A percentile compares a stretch with the other conserved stretches of the same genome.
Evolutionary conservation across 2,113 vertebrate species (phyloP).

Genomic region (Cinclus cinclus): DNA sequence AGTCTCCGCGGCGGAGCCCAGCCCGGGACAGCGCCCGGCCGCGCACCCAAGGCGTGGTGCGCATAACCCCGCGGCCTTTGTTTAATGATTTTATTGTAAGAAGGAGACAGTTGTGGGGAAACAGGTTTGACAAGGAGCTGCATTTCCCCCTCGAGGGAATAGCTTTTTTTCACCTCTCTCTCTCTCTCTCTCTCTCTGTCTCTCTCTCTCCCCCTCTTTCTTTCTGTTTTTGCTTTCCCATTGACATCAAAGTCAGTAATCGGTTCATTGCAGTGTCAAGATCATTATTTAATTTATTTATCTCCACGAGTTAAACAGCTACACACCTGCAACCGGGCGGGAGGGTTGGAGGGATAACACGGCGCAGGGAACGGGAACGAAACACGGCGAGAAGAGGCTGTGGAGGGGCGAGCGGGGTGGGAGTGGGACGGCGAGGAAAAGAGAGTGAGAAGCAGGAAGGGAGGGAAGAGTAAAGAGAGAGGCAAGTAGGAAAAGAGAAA

Average conservation of each 20-base stretch:
- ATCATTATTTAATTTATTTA: constrained; percentile 71
- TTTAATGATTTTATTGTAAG: constrained; percentile 76
- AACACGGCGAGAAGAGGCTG: background rate
- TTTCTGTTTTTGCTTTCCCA: constrained; percentile 65
- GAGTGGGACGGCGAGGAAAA: background rate
- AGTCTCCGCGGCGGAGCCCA: background rate
- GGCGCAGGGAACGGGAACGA: background rate
- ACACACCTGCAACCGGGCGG: constrained; percentile 41
- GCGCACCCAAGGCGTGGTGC: constrained; percentile 50
- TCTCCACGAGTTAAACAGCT: constrained; percentile 49
- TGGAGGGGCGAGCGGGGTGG: background rate
- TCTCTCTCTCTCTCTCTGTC: constrained; percentile 1
- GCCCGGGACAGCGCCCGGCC: constrained; percentile 18
- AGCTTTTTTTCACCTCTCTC: constrained; percentile 21
- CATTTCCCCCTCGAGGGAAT: constrained; percentile 72
- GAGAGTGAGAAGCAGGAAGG: background rate
- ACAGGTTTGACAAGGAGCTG: constrained; percentile 85
- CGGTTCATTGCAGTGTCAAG: constrained; percentile 81
- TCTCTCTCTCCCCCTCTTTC: constrained; percentile 17
- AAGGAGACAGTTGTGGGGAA: constrained; percentile 82
- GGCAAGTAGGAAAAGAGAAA: too few species aligned
- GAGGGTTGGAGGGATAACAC: background rate
- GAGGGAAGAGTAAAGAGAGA: background rate
- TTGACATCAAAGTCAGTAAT: constrained; percentile 84
- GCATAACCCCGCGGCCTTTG: constrained; percentile 67